Conservation (phyloP, 2,113 vertebrate genomes). For the Neoarius graeffei region DNA sequence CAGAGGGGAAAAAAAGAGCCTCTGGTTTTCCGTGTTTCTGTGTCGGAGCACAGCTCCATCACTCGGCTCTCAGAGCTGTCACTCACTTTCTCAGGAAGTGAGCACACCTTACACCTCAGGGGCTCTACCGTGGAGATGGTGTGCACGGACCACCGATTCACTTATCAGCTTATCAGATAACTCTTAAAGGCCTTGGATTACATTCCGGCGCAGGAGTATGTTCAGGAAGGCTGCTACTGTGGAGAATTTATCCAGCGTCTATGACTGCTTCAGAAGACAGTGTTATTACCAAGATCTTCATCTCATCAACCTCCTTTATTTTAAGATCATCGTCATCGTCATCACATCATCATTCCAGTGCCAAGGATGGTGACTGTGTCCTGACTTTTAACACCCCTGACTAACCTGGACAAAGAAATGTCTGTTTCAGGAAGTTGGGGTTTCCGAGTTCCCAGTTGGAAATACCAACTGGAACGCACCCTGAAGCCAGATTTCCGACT, state of each 20-base stretch:
- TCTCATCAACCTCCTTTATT: background rate
- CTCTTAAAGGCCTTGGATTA: background rate
- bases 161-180: background rate
- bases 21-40: background rate
- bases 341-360: background rate
- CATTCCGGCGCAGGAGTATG: background rate
- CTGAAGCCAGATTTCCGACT: no score
- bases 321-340: background rate
- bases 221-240: background rate
- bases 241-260: background rate
- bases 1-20: constrained; percentile 12
- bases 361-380: background rate
- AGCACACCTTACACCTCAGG: constrained; percentile 11
- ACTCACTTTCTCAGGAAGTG: constrained; percentile 27
- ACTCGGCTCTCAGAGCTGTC: constrained; percentile 33
- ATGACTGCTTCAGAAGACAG: background rate
- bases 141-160: background rate
- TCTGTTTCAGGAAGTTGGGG: background rate
- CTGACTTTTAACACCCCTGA: background rate
- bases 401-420: background rate
- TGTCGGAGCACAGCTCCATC: constrained; percentile 38
- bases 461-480: no score
- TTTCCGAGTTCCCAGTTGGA: no score
- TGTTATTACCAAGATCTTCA: background rate
- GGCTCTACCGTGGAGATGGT: background rate